phyloP scores from a whole-genome alignment of 2,113 vertebrate genomes.

The Bettongia penicillata region DNA sequence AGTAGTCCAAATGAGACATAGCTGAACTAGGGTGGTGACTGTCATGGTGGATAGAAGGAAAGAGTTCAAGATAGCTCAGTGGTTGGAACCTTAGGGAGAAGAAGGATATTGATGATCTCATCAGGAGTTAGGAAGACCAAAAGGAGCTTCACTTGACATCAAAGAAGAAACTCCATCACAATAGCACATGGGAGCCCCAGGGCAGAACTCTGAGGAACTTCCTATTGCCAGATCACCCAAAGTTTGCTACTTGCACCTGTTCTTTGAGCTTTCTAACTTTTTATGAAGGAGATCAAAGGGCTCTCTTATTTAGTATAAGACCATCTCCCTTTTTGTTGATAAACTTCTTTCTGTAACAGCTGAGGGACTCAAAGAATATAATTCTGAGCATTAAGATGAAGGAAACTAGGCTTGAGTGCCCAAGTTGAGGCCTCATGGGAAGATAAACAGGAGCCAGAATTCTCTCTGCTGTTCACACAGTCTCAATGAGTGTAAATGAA shows the following conservation, averaged over 20 bases:
- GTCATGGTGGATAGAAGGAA: neutral
- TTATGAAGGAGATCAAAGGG: constrained; percentile 38
- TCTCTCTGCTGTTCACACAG: constrained; percentile 67
- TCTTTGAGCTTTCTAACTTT: neutral
- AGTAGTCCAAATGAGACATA: neutral
- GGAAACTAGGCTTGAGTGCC: constrained; percentile 81
- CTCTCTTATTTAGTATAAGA: constrained; percentile 76
- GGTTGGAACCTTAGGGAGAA: neutral
- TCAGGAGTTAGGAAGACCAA: neutral
- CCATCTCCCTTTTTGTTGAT: constrained; percentile 72
- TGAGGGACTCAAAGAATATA: constrained; percentile 55
- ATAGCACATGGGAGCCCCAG: neutral
- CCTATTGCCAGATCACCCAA: neutral
- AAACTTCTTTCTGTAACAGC: constrained; percentile 73
- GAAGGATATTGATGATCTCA: neutral
- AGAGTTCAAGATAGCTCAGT: neutral
- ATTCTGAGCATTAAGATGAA: constrained; percentile 71
- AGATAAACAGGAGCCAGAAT: constrained; percentile 73
- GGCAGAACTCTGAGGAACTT: neutral
- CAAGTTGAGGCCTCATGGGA: constrained; percentile 71
- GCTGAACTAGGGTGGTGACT: neutral
- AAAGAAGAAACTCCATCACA: neutral
- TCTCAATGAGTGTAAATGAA: constrained; percentile 73
- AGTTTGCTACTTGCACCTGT: neutral
- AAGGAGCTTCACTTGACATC: neutral